Base-by-base conservation (phyloP, 2,113 vertebrate species). In the Anoura caudifer region DNA sequence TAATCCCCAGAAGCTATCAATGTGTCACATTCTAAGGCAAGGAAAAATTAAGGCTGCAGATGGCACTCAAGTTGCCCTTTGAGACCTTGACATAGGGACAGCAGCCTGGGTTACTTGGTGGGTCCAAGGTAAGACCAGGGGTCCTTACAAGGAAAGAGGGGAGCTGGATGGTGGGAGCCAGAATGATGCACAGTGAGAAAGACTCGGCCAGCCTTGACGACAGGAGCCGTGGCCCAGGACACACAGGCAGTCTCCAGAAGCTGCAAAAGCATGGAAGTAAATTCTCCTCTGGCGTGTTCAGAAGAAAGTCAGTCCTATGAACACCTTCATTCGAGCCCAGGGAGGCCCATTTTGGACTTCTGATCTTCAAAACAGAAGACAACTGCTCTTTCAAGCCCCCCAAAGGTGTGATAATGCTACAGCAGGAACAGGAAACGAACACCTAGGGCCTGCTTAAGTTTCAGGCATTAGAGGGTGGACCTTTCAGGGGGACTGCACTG, bases 401-500 rank as follows among this genome's bases (percentile, higher is more conserved):
- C 59, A n/a, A 67, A 54, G 61, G 31, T 54, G 28, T 50, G 26
- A 36, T n/a, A 19, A 52, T 19, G 38, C 50, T 79, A 38, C 2
- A n/a, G 12, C 22, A 65, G 10, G 3, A 65, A 52, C 14, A 65
- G 69, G 38, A 56, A 91, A 82, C 31, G 11, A 76, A 43, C 12
- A 45, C 17, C 65, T 13, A 26, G 0, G 43, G 36, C 5, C 9
- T 77, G 65, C 11, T 36, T 26, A 31, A 65, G 24, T 61, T 43
- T 67, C 14, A 47, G 82, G 61, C 28, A 33, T 5, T 11, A 3
- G 13, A 10, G 19, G 20, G 8, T 24, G 12, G 31, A 38, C 26
- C 26, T 24, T 28, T 63, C 0, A 0, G 17, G 4, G 36, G 4
- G 24, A 16, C 12, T 5, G 9, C 3, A 22, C 8, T 52, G 19